A percentile compares a stretch with the other conserved stretches of the same genome.
Evolutionary conservation across 2,888 invertebrate genomes (phyloP).

Genomic region (Morinoia aosen): DNA sequence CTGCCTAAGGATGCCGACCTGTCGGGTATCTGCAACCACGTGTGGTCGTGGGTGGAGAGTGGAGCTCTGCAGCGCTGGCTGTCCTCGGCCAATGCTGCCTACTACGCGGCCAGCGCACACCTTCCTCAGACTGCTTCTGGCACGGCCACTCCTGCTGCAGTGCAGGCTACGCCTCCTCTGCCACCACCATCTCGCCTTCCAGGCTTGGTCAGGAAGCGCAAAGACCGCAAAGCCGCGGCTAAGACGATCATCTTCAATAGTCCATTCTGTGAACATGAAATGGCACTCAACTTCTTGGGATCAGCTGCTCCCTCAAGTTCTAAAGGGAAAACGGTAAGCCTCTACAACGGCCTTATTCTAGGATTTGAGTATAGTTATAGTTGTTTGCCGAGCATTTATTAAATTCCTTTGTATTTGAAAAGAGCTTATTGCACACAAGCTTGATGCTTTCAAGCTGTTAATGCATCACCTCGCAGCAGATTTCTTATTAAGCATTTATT

Average conservation of each 20-base stretch:
- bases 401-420: no score
- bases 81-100: constrained; percentile 68
- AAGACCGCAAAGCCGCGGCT: neutral
- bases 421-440: no score
- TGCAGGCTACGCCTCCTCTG: neutral
- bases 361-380: no score
- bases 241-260: constrained; percentile 8
- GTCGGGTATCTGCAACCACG: constrained; percentile 73
- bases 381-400: no score
- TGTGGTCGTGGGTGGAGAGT: constrained; percentile 73
- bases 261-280: neutral
- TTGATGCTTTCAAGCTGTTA: no score
- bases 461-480: no score
- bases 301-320: constrained; percentile 20
- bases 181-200: constrained; percentile 13
- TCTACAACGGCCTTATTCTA: neutral
- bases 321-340: constrained; percentile 14
- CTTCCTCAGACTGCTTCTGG: constrained; percentile 57
- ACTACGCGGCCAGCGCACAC: constrained; percentile 69
- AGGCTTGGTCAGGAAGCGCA: constrained; percentile 24
- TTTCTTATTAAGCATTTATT: no score
- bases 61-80: constrained; percentile 65
- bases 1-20: constrained; percentile 76
- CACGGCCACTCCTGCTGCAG: constrained; percentile 59
- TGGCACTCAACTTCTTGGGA: constrained; percentile 30